Percentiles rank a stretch among this genome's conserved stretches.
These are phyloP conservation scores for Paguma larvata DNA, from an alignment of 2,797 vertebrate species.

Conservation along the genomic window DNA sequence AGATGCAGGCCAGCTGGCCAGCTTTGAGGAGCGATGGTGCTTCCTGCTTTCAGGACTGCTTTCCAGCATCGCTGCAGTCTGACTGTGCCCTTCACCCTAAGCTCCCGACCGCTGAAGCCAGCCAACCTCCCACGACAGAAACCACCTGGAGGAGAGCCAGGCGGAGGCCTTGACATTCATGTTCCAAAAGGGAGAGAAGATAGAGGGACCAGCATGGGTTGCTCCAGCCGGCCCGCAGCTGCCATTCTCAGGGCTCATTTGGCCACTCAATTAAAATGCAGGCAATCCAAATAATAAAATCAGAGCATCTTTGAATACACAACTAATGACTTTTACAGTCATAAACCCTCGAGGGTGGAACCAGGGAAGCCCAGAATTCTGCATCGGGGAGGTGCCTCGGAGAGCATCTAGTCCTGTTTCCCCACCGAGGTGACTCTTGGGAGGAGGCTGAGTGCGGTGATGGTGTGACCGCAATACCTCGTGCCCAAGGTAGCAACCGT, in stretches of 20 bases:
- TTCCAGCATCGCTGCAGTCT: neutral
- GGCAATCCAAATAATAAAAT: neutral
- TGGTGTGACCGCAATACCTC: rapidly evolving
- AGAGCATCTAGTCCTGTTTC: neutral
- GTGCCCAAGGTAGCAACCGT: neutral
- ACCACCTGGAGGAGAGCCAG: conserved; percentile 53
- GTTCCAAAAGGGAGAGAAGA: neutral
- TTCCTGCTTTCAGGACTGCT: neutral
- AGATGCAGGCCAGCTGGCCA: neutral
- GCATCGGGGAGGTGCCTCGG: neutral
- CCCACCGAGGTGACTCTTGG: neutral
- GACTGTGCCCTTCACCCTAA: conserved; percentile 18
- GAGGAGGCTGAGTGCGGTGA: neutral
- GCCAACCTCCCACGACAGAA: conserved; percentile 46
- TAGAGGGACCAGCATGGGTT: rapidly evolving
- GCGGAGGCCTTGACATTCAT: neutral
- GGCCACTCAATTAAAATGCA: neutral
- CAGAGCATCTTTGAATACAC: neutral
- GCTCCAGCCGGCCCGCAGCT: neutral
- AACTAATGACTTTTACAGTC: neutral
- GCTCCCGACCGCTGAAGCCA: neutral
- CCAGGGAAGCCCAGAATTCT: neutral
- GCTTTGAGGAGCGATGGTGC: neutral
- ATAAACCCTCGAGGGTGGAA: neutral
- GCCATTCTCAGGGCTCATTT: neutral